Evolutionary conservation across 23 tunicate genomes (phyloP), one percentile per base, ranked within the genome.

Genomic region (Styela clava): DNA sequence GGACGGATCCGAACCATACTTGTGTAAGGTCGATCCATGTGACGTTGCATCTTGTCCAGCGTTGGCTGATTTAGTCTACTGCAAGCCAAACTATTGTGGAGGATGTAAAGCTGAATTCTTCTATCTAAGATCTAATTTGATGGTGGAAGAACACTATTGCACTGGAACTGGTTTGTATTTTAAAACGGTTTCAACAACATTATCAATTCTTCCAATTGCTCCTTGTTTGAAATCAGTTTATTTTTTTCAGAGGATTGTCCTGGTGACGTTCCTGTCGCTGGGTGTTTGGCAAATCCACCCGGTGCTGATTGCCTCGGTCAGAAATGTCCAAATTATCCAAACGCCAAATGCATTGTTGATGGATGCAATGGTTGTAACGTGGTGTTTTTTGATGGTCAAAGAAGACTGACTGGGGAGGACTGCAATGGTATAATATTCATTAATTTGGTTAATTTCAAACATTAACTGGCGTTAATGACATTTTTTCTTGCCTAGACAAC

Each of bases 351-450:
- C 77, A 21, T 27, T 27, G 7, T 71, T 3, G 77, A 71, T 16
- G 77, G 77, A 18, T 71, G 77, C 37, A 71, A 71, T 71, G 77
- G 77, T 3, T 71, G 77, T 16, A 26, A 31, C 35, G 77, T 71
- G 3, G 77, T 32, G 35, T 71, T 71, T 34, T 71, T 28, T 29
- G 37, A 71, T 35, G 77, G 77, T 3, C 7, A 20, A 2, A 71
- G 24, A 71, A 71, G 77, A 71, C 35, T 71, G 7, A 71, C 77
- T 3, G 35, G 5, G 16, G 77, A 71, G 29, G 77, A 71, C 35
- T 71, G 77, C 35, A 71, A 71, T 30, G 77, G 77, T 71, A 44
- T n/a, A n/a, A n/a, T n/a, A n/a, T n/a, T n/a, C n/a, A n/a, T n/a
- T n/a, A n/a, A n/a, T n/a, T n/a, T n/a, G n/a, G n/a, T n/a, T n/a